phyloP scores from a whole-genome alignment of 2,888 invertebrate genomes.

The Anticlea derivata region DNA sequence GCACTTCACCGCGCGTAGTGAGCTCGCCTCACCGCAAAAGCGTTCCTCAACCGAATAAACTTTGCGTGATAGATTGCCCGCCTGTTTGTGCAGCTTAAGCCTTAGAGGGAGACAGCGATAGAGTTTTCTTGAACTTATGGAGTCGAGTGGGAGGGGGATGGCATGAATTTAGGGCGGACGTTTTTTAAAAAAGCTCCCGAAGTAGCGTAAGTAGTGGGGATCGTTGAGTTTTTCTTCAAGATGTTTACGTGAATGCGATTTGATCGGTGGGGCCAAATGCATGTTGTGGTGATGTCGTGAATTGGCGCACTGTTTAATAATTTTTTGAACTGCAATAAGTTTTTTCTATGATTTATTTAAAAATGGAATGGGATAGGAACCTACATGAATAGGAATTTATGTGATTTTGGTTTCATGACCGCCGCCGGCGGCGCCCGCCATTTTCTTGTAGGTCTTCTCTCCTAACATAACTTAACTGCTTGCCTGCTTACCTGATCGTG shows the following conservation, averaged over 20 bases:
- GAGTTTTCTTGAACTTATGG: constrained; percentile 11
- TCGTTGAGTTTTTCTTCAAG: constrained; percentile 82
- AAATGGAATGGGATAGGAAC: too few relatives aligned
- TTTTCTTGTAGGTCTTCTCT: too few relatives aligned
- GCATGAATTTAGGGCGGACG: constrained; percentile 59
- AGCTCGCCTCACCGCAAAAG: constrained; percentile 76
- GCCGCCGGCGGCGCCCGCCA: too few relatives aligned
- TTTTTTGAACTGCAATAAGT: background rate
- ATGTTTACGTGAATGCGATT: constrained; percentile 82
- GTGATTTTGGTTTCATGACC: too few relatives aligned
- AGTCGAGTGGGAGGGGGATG: constrained; percentile 50
- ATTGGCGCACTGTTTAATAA: constrained; percentile 54
- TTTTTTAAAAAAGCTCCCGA: constrained; percentile 77
- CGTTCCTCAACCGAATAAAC: constrained; percentile 82
- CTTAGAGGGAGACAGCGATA: constrained; percentile 65
- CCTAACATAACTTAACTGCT: too few relatives aligned
- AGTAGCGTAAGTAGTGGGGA: constrained; percentile 82
- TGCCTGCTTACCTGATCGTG: too few relatives aligned
- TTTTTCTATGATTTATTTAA: too few relatives aligned
- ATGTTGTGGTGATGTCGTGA: constrained; percentile 45
- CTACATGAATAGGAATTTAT: too few relatives aligned
- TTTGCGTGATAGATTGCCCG: constrained; percentile 78
- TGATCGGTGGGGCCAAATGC: constrained; percentile 68
- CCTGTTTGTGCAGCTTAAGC: constrained; percentile 74
- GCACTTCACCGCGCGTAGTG: constrained; percentile 58